Conservation (phyloP, 2,113 vertebrate species). For the Anguilla rostrata region DNA sequence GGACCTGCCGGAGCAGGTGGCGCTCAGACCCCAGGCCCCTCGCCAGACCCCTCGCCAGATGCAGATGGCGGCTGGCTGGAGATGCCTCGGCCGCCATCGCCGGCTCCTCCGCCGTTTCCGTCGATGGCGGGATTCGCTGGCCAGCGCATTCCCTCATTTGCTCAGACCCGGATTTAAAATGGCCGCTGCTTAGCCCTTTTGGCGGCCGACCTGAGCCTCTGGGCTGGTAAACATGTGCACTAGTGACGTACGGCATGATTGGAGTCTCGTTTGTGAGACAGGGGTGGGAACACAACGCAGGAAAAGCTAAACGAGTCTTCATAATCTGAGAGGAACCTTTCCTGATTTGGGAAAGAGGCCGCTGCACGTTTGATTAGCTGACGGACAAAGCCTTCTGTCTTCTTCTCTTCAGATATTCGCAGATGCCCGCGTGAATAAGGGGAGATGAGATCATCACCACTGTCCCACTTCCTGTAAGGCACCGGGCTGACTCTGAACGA, state of each 20-base stretch:
- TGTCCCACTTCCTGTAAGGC: not conserved
- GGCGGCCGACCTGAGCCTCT: conserved; percentile 36
- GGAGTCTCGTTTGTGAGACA: not conserved
- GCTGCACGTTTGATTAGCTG: not conserved
- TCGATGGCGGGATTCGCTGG: conserved; percentile 33
- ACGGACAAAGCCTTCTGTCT: not conserved
- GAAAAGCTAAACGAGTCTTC: not conserved
- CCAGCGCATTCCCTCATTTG: conserved; percentile 43
- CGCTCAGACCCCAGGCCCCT: conserved; percentile 16
- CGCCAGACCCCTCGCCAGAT: conserved; percentile 43
- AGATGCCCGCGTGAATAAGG: not conserved
- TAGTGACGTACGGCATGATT: conserved; percentile 19
- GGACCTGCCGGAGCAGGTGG: conserved; percentile 65
- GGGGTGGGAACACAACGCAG: not conserved
- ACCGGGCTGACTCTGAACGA: not conserved
- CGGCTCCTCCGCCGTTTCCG: conserved; percentile 36
- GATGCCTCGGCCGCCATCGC: conserved; percentile 34
- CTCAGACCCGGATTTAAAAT: conserved; percentile 48
- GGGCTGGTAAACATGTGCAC: conserved; percentile 31
- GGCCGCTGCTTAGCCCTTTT: conserved; percentile 43
- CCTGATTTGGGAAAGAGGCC: not conserved
- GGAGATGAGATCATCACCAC: not conserved
- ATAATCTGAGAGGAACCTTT: not conserved
- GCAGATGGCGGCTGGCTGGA: conserved; percentile 36
- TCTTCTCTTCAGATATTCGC: not conserved